Evolutionary conservation across 2,888 invertebrate genomes (phyloP), one percentile per base, ranked within the genome.

Genomic region (Phyllotreta striolata): DNA sequence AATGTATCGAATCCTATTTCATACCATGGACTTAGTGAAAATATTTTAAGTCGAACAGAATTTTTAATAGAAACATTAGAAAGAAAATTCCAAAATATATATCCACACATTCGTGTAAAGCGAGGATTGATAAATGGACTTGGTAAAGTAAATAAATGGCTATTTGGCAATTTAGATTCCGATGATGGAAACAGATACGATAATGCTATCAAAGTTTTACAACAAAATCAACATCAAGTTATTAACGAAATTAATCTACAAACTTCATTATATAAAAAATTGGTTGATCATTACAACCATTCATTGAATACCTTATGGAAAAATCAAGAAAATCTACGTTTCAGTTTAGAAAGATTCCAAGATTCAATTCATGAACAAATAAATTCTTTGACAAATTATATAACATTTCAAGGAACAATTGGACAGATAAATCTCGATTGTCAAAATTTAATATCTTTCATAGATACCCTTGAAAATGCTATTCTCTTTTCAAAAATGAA

Each of bases 401-500:
- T 66, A 8, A 49, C 47, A 8, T 54, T 55, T 37, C 60, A 64
- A 64, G 57, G 54, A 54, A 52, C 52, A 8, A 49, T 69, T 43
- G 13, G 57, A 40, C 67, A 70, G 62, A 54, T 67, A n/a, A 69
- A 66, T 47, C 51, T 69, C 38, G 51, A 65, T 54, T 67, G 60
- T 46, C 63, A 71, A 67, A 63, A 62, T 58, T 38, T 71, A 55
- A 66, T 70, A 12, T 57, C 52, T 5, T 59, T 71, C 37, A 9
- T 71, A 14, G 64, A 71, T 55, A 69, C 67, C 55, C 43, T 71
- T 12, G 65, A 71, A 66, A 67, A 71, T 44, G 66, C 67, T 34
- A 62, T 71, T 6, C 56, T 60, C 47, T 71, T 71, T 51, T 63
- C 64, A n/a, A 69, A 68, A 69, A 43, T 71, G 46, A 72, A 69